These are phyloP conservation scores for Aythya baeri DNA, from an alignment of 2,113 vertebrate species.

Conservation along the genomic window DNA sequence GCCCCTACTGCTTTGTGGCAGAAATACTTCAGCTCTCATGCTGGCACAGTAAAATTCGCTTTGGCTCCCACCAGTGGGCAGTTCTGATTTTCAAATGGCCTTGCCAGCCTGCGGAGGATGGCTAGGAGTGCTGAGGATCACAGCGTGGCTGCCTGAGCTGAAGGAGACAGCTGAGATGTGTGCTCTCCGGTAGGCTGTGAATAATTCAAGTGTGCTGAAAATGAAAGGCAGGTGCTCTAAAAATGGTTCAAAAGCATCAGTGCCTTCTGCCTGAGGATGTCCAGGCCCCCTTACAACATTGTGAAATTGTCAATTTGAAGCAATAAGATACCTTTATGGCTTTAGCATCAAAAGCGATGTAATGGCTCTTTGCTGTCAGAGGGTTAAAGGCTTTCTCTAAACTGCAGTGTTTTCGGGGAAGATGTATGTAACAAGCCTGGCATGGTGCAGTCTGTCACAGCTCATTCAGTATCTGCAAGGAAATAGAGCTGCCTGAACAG, in stretches of 20 bases:
- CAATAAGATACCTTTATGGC: not conserved
- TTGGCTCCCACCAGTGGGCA: not conserved
- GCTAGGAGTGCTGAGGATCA: not conserved
- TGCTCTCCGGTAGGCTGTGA: not conserved
- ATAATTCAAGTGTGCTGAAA: not conserved
- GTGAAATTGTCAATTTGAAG: constrained; percentile 19
- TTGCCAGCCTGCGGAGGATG: not conserved
- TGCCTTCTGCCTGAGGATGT: not conserved
- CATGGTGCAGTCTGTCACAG: not conserved
- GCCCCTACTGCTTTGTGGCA: fast-evolving
- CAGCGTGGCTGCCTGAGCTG: not conserved
- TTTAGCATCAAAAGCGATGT: not conserved
- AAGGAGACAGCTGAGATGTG: not conserved
- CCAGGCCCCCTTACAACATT: not conserved
- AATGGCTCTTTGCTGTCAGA: not conserved
- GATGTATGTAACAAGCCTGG: not conserved
- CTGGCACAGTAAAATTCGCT: not conserved
- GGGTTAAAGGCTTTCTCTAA: constrained; percentile 24
- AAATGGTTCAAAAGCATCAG: not conserved
- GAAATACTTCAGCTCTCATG: fast-evolving
- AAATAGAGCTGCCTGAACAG: constrained; percentile 18
- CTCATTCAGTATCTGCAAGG: not conserved
- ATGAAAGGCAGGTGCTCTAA: not conserved
- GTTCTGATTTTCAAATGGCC: not conserved
- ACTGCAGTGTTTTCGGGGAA: not conserved